Conservation (phyloP, 2,888 invertebrate species). For the Leucania comma region DNA sequence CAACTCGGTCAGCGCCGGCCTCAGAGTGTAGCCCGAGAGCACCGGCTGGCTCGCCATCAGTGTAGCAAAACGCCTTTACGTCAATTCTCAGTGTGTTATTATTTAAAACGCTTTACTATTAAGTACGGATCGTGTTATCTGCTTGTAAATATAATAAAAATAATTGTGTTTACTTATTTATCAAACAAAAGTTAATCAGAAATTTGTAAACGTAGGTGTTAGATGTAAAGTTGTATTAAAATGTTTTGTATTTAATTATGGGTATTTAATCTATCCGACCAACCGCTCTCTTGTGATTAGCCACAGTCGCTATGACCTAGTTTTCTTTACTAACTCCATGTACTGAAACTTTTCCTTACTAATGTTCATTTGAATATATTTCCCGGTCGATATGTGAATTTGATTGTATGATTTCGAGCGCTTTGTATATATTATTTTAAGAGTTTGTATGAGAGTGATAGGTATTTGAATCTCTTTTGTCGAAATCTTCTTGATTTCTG, state of each 20-base stretch:
- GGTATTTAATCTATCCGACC: conserved; percentile 88
- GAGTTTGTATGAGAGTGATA: conserved; percentile 88
- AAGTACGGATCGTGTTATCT: conserved; percentile 88
- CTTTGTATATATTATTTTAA: conserved; percentile 90
- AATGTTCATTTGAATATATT: conserved; percentile 77
- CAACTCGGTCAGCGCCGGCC: conserved; percentile 16
- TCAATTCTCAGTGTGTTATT: conserved; percentile 91
- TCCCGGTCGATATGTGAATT: conserved; percentile 78
- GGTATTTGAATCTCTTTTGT: conserved; percentile 88
- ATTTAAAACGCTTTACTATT: conserved; percentile 90
- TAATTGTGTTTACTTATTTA: conserved; percentile 89
- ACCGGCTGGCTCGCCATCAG: conserved; percentile 86
- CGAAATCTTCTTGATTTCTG: conserved; percentile 77
- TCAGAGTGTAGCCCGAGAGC: conserved; percentile 68
- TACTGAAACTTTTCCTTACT: conserved; percentile 76
- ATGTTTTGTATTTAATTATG: conserved; percentile 89
- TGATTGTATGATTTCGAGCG: conserved; percentile 87
- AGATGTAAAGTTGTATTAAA: conserved; percentile 90
- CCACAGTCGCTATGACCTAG: conserved; percentile 83
- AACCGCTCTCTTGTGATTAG: conserved; percentile 89
- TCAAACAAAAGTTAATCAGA: conserved; percentile 87
- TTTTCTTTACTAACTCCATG: conserved; percentile 78
- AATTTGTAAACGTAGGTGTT: conserved; percentile 89
- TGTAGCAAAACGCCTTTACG: conserved; percentile 89
- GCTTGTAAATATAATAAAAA: conserved; percentile 90